Base-by-base conservation (phyloP, 2,113 vertebrate species). In the Neodon shergylaensis region DNA sequence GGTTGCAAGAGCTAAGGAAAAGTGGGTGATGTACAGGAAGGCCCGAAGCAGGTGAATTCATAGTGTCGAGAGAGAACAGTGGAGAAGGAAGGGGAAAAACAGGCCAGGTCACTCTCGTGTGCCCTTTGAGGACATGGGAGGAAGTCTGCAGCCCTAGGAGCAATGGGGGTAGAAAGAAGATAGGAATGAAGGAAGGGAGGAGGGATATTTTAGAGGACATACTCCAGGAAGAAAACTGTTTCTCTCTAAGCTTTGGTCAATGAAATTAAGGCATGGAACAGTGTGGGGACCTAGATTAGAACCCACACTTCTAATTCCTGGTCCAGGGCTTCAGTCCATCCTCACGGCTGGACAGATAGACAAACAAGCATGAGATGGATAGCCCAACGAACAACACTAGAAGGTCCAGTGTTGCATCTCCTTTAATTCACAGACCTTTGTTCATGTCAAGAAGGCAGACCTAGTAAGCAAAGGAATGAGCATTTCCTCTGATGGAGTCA, bases 381-480 rank as follows among this genome's bases (percentile, higher is more conserved):
- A 21, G 33, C 49, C n/a, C 42, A 66, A 52, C 0, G 3, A 88
- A 70, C 3, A 3, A 63, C 2, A 3, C 13, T 52, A 24, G 44
- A 84, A 87, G 68, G 14, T 1, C n/a, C 68, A 74, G 52, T 3
- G 42, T 82, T 47, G 49, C 0, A 84, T 36, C 16, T 89, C n/a
- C 47, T 88, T 79, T 47, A n/a, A 49, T 44, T 78, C 82, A 92
- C 39, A 11, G 65, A 39, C 86, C 12, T 52, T 72, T 77, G 77
- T 89, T 70, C 44, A 58, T 42, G n/a, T 85, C 85, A 88, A 47
- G 39, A 97, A 95, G 83, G 12, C 47, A 88, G 68, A 95, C 63
- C 26, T 72, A 94, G 76, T 3, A 4, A 36, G 73, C 49, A 68
- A 88, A 79, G 19, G 17, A 28, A 89, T 68, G 31, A 88, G 61